Conservation (phyloP, 2,113 vertebrate genomes). For the Heterotis niloticus region DNA sequence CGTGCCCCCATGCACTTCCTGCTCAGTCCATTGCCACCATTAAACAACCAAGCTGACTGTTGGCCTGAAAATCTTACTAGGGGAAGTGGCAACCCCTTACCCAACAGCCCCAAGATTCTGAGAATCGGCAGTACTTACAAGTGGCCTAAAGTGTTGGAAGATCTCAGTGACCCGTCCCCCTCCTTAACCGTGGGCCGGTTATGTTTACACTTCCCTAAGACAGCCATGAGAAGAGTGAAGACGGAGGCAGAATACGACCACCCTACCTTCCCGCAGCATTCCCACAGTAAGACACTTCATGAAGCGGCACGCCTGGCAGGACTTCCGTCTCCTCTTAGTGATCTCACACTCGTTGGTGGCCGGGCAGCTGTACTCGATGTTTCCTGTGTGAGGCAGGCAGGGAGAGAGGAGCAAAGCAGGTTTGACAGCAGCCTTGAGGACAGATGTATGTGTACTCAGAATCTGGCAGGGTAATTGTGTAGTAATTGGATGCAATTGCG, state of each 20-base stretch:
- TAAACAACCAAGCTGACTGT: too few species aligned
- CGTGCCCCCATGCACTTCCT: too few species aligned
- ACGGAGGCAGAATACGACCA: constrained; percentile 24
- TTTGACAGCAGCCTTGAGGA: constrained; percentile 21
- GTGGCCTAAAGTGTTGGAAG: too few species aligned
- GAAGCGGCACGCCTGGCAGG: constrained; percentile 98
- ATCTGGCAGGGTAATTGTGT: neutral
- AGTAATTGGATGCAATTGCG: neutral
- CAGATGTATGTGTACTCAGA: neutral
- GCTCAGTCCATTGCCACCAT: too few species aligned
- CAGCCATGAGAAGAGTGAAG: neutral
- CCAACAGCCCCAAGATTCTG: too few species aligned
- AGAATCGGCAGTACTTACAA: too few species aligned
- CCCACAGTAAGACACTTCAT: constrained; percentile 99
- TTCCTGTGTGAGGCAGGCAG: constrained; percentile 73
- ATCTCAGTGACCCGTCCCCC: too few species aligned
- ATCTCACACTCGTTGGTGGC: constrained; percentile 98
- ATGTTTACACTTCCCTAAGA: neutral
- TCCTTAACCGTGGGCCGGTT: neutral
- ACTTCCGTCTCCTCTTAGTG: constrained; percentile 98
- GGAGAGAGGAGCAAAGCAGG: constrained; percentile 37
- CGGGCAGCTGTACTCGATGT: constrained; percentile 98
- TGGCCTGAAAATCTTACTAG: too few species aligned
- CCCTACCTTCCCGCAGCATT: constrained; percentile 99
- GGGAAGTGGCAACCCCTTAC: too few species aligned